Conservation (phyloP, 2,797 vertebrate genomes). For the Sciaenops ocellatus region DNA sequence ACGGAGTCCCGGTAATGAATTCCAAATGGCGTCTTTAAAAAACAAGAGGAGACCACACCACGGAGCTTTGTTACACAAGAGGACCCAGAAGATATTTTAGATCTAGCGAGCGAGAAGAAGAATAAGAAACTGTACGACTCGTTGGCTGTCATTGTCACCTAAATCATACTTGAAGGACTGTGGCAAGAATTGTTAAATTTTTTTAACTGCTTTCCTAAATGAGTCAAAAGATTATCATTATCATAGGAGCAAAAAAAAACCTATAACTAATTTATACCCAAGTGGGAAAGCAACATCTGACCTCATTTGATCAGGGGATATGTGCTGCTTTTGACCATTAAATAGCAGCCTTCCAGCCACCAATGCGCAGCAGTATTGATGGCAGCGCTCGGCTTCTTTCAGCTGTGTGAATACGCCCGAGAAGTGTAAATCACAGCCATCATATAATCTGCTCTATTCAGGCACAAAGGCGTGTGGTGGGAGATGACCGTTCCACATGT, state of each 20-base stretch:
- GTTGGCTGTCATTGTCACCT: constrained; percentile 56
- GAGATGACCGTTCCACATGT: constrained; percentile 64
- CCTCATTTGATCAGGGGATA: constrained; percentile 50
- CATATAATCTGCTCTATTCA: constrained; percentile 65
- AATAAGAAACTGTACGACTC: constrained; percentile 63
- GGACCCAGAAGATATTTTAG: constrained; percentile 69
- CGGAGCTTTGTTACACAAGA: constrained; percentile 61
- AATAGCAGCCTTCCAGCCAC: constrained; percentile 52
- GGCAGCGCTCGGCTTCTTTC: constrained; percentile 64
- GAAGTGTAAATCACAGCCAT: constrained; percentile 73
- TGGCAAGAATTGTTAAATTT: constrained; percentile 55
- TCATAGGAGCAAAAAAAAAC: constrained; percentile 48
- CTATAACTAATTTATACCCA: constrained; percentile 56
- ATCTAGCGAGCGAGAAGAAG: constrained; percentile 48
- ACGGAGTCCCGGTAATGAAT: constrained; percentile 80
- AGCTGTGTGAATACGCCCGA: constrained; percentile 65
- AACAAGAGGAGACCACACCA: constrained; percentile 69
- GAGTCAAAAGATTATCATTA: constrained; percentile 61
- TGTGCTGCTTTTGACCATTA: constrained; percentile 62
- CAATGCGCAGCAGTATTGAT: constrained; percentile 49
- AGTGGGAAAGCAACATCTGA: constrained; percentile 59
- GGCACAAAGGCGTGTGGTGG: constrained; percentile 52
- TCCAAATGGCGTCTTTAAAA: constrained; percentile 81
- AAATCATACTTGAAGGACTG: constrained; percentile 64
- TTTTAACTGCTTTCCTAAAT: constrained; percentile 48